Conservation (phyloP, 2,888 invertebrate species). For the Caenorhabditis sp. region DNA sequence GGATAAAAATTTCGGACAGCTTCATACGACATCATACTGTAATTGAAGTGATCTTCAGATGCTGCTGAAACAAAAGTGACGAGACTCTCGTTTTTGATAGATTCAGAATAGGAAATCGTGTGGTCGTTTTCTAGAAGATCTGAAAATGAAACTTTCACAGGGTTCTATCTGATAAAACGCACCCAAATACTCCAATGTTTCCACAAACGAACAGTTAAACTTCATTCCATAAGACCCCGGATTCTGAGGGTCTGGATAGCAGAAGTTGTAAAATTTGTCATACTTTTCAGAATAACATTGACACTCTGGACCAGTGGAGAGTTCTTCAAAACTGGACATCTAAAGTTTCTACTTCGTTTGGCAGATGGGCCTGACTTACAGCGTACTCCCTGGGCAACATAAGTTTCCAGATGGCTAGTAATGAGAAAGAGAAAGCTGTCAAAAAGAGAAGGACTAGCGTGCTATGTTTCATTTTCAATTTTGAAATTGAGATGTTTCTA, state of each 20-base stretch:
- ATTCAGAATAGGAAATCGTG: not conserved
- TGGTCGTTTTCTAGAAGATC: not conserved
- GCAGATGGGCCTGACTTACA: too few relatives aligned
- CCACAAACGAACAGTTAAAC: conserved; percentile 18
- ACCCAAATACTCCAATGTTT: conserved; percentile 21
- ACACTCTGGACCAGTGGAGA: not conserved
- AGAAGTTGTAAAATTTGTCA: conserved; percentile 19
- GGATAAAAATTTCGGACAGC: conserved; percentile 35
- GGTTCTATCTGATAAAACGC: not conserved
- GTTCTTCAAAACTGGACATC: not conserved
- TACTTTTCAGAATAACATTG: conserved; percentile 14
- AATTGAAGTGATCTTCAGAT: conserved; percentile 30
- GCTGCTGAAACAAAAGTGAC: conserved; percentile 10
- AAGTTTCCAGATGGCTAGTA: too few relatives aligned
- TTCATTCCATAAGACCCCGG: not conserved
- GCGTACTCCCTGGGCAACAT: too few relatives aligned
- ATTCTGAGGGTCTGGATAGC: conserved; percentile 33
- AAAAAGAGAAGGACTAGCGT: too few relatives aligned
- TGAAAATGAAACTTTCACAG: too few relatives aligned
- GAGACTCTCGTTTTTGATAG: not conserved
- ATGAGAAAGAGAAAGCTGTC: too few relatives aligned
- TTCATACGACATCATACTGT: not conserved
- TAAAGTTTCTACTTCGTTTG: not conserved
- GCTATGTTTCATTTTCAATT: too few relatives aligned
- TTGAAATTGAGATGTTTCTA: too few relatives aligned